phyloP scores from a whole-genome alignment of 1,140 invertebrate genomes.

The Platorchestia sp. region DNA sequence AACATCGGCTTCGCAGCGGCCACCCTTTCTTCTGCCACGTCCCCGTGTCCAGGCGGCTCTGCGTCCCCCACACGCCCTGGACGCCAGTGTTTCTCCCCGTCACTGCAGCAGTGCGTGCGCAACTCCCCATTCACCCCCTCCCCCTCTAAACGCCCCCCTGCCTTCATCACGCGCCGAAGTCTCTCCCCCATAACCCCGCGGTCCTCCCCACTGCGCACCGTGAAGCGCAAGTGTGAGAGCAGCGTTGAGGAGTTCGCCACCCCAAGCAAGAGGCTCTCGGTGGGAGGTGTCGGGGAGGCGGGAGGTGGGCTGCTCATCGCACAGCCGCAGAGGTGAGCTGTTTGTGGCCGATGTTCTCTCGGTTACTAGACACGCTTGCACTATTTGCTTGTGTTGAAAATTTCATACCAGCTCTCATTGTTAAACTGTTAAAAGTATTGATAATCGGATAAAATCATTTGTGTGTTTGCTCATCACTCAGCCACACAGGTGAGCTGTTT shows the following conservation, averaged over 20 bases:
- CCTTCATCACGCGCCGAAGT: slow-evolving; percentile 81
- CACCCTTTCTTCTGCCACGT: neutral
- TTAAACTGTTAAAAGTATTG: no score
- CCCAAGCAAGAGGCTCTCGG: slow-evolving; percentile 63
- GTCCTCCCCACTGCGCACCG: slow-evolving; percentile 79
- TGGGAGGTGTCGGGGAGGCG: slow-evolving; percentile 60
- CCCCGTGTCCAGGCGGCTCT: slow-evolving; percentile 18
- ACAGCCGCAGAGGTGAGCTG: slow-evolving; percentile 63
- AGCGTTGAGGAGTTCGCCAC: slow-evolving; percentile 72
- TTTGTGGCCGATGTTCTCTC: no score
- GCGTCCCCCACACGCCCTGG: slow-evolving; percentile 71
- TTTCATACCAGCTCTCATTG: no score
- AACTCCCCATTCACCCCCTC: slow-evolving; percentile 79
- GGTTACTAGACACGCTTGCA: no score
- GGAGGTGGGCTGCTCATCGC: slow-evolving; percentile 64
- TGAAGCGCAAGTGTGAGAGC: slow-evolving; percentile 85
- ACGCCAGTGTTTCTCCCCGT: slow-evolving; percentile 78
- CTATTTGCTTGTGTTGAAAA: no score
- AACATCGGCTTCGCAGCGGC: slow-evolving; percentile 74
- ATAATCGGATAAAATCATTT: no score
- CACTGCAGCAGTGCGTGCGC: slow-evolving; percentile 74
- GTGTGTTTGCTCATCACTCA: no score
- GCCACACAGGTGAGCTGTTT: no score
- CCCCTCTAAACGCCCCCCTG: slow-evolving; percentile 83
- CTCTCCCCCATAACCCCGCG: slow-evolving; percentile 87